These are phyloP conservation scores for Phyto melanocephala DNA, from an alignment of 2,888 invertebrate species.

Conservation along the genomic window DNA sequence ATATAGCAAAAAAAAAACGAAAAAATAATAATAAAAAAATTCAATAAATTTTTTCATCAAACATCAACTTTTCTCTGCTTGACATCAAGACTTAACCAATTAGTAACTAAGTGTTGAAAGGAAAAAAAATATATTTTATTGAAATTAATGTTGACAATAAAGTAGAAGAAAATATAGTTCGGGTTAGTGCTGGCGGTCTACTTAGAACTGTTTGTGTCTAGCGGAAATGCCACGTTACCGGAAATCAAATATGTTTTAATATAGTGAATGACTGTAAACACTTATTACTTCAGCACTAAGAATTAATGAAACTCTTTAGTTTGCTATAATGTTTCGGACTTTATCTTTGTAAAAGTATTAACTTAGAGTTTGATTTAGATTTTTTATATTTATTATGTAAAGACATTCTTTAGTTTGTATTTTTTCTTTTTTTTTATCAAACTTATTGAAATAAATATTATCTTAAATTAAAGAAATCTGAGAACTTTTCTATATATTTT, in stretches of 20 bases:
- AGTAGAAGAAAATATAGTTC: conserved; percentile 19
- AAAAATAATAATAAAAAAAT: not conserved
- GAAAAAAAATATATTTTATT: conserved; percentile 13
- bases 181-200: not conserved
- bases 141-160: conserved; percentile 46
- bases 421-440: too few species aligned
- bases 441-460: too few species aligned
- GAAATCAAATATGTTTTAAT: conserved; percentile 15
- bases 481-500: too few species aligned
- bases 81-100: not conserved
- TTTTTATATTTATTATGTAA: too few species aligned
- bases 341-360: too few species aligned
- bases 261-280: not conserved
- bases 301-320: too few species aligned
- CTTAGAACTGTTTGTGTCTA: not conserved
- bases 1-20: too few species aligned
- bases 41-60: conserved; percentile 16
- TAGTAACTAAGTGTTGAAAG: not conserved
- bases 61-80: conserved; percentile 10
- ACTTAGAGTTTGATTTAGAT: too few species aligned
- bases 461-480: too few species aligned
- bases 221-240: conserved; percentile 43
- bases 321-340: too few species aligned
- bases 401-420: too few species aligned
- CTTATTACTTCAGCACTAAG: not conserved